Conservation (phyloP, 1,140 invertebrate genomes). For the Drosophila santomea region DNA sequence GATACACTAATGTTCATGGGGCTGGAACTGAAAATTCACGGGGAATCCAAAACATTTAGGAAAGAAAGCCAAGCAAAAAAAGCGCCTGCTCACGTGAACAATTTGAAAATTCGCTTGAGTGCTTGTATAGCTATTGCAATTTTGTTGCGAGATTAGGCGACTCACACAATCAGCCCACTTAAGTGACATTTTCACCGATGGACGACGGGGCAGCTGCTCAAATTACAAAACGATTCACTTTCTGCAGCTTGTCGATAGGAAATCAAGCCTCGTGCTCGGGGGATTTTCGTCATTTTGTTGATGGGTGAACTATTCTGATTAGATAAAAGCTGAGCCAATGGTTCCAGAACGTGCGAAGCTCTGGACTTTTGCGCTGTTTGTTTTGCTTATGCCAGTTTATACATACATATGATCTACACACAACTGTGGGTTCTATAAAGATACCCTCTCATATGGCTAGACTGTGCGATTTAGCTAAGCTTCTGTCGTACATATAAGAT, state of each 20-base stretch:
- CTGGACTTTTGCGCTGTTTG: constrained; percentile 10
- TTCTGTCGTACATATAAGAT: constrained; percentile 2
- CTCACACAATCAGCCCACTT: constrained; percentile 19
- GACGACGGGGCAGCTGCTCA: constrained; percentile 12
- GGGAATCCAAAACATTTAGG: constrained; percentile 12
- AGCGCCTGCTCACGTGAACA: constrained; percentile 57
- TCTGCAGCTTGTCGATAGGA: constrained; percentile 33
- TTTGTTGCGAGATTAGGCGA: constrained; percentile 20
- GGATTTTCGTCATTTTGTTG: constrained; percentile 11
- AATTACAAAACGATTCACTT: constrained; percentile 45
- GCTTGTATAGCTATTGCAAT: constrained; percentile 3
- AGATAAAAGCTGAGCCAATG: constrained; percentile 25
- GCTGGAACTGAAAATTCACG: constrained; percentile 1
- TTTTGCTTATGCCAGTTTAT: constrained; percentile 4
- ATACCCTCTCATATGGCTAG: neutral
- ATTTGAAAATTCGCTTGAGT: constrained; percentile 37
- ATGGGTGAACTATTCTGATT: constrained; percentile 20
- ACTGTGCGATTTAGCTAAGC: constrained; percentile 1
- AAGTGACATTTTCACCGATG: constrained; percentile 16
- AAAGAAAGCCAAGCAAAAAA: constrained; percentile 14
- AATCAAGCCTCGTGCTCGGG: constrained; percentile 18
- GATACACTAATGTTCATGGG: constrained; percentile 9
- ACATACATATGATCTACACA: too few relatives aligned
- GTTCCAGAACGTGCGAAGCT: constrained; percentile 25
- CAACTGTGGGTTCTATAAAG: neutral